These are phyloP conservation scores for Choreutis nemorana DNA, from an alignment of 2,888 invertebrate species.

Conservation along the genomic window DNA sequence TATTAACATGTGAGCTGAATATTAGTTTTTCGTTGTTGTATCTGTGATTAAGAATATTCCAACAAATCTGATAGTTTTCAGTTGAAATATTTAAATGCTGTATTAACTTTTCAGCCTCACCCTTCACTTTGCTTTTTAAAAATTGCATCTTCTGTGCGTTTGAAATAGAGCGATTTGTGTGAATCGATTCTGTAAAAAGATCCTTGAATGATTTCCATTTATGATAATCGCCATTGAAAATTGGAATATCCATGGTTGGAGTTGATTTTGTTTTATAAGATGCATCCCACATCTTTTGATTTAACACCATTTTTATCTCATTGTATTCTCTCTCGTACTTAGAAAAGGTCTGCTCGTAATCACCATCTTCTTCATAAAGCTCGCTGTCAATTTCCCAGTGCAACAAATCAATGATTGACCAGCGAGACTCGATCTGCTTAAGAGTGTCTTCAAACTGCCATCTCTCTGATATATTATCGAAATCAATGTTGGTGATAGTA, in stretches of 20 bases:
- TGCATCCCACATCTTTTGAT: neutral
- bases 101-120: neutral
- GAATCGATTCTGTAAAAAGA: neutral
- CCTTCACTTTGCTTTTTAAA: neutral
- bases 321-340: neutral
- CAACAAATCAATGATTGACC: conserved; percentile 4
- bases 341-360: conserved; percentile 2
- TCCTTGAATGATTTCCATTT: neutral
- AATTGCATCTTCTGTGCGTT: neutral
- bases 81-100: neutral
- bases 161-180: neutral
- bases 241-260: neutral
- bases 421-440: neutral
- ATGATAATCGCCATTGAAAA: neutral
- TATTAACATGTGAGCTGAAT: conserved; percentile 3
- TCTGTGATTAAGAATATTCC: neutral
- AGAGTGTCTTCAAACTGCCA: conserved; percentile 5
- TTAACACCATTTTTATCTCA: neutral
- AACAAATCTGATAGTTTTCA: neutral
- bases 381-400: conserved; percentile 5
- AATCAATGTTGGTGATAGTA: neutral
- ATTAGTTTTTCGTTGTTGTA: neutral
- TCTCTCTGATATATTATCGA: conserved; percentile 1
- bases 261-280: neutral
- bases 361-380: neutral